Conservation (phyloP, 2,797 vertebrate genomes). For the Chaetodon trifasciatus region DNA sequence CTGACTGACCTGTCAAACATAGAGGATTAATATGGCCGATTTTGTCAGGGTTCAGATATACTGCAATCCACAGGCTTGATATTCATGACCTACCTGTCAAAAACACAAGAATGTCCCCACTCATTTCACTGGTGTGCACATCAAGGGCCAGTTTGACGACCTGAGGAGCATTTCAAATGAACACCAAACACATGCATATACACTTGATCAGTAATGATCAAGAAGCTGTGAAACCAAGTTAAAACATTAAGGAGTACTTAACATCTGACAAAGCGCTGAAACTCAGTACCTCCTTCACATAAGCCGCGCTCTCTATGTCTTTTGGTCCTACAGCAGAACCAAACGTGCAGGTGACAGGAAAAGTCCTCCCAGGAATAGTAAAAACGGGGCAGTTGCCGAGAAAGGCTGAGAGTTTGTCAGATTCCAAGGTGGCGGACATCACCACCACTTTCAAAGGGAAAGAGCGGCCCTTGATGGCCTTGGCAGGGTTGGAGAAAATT, state of each 20-base stretch:
- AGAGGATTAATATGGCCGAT: not conserved
- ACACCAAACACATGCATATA: not conserved
- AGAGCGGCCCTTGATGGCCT: constrained; percentile 77
- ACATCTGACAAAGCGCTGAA: not conserved
- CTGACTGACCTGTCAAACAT: constrained; percentile 89
- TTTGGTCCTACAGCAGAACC: constrained; percentile 93
- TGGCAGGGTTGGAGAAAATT: constrained; percentile 82
- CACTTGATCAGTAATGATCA: not conserved
- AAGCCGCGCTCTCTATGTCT: constrained; percentile 90
- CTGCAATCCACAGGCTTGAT: not conserved
- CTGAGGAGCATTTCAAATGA: constrained; percentile 75
- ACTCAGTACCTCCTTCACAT: constrained; percentile 91
- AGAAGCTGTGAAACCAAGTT: not conserved
- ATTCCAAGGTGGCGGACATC: constrained; percentile 98
- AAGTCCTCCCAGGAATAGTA: constrained; percentile 93
- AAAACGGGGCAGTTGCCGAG: constrained; percentile 92
- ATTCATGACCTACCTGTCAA: constrained; percentile 89
- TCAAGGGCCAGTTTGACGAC: constrained; percentile 93
- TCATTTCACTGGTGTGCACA: constrained; percentile 91
- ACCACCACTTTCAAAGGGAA: constrained; percentile 92
- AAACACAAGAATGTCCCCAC: constrained; percentile 97
- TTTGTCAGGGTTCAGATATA: not conserved
- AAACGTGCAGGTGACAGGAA: constrained; percentile 92
- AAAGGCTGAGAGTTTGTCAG: constrained; percentile 92
- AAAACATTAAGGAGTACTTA: not conserved